Base-by-base conservation (phyloP, 1,140 invertebrate species). In the Aradophagus sp. region DNA sequence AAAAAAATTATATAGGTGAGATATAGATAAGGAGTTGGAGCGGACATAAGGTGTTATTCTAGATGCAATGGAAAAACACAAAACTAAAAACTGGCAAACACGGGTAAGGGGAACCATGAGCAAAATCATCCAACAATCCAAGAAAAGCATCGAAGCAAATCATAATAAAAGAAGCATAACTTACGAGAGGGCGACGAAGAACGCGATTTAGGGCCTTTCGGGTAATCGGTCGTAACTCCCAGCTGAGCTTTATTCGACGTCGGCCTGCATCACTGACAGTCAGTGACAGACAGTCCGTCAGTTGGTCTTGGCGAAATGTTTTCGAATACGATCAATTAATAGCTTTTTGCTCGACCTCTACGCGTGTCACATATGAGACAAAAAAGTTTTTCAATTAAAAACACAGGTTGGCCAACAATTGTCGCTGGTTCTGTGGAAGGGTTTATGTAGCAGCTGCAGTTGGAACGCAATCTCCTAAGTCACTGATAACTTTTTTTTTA, bases 121-220 rank as follows among this genome's bases (percentile, higher is more conserved):
- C 53, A 68, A 61, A 45, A 65, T 53, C 50, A 65, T 65, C 44
- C 50, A 48, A 31, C 27, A 14, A 67, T 73, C 53, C 72, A 79
- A 74, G 74, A 81, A 68, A 81, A 83, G 81, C 81, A 67, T 77
- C 73, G 76, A 83, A 86, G 84, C 84, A 86, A 85, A 86, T 86
- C 76, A 86, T 85, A 86, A 83, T 85, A 84, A 82, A 86, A 86
- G 81, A 85, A 86, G 82, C 83, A 86, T 84, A 86, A 86, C 84
- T 85, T 86, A 86, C 84, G 82, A 85, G 80, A 83, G 78, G 84
- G 79, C 78, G 78, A 83, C 79, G 82, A 78, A 72, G 81, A 77
- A 84, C 81, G 81, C 83, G 84, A 82, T 79, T 78, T 77, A 78
- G 79, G 83, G 79, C 78, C 81, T 80, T 77, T 83, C 79, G 77